phyloP scores from a whole-genome alignment of 2,888 invertebrate species.

The Megamerina dolium region DNA sequence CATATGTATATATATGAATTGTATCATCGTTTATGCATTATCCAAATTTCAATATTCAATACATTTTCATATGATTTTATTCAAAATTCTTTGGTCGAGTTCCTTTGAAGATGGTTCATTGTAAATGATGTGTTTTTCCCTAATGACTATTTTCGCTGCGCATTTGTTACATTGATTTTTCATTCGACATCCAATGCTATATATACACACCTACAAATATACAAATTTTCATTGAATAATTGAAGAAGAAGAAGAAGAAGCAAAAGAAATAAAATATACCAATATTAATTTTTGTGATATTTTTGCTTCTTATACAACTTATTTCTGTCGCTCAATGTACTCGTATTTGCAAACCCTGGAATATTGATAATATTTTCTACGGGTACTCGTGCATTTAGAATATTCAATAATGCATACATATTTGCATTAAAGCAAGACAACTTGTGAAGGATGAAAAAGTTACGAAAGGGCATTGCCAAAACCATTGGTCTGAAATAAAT shows the following conservation, averaged over 20 bases:
- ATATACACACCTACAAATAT: neutral
- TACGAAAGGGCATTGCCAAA: no score
- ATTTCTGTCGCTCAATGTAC: slow-evolving; percentile 9
- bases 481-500: no score
- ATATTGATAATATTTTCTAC: no score
- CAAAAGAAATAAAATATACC: no score
- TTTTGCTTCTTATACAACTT: slow-evolving; percentile 1
- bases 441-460: no score
- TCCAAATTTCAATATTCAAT: neutral
- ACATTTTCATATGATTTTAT: neutral
- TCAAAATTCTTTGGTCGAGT: slow-evolving; percentile 21
- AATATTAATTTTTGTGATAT: neutral
- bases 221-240: no score
- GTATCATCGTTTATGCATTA: neutral
- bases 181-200: slow-evolving; percentile 26
- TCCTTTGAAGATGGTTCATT: slow-evolving; percentile 41
- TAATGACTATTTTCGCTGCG: slow-evolving; percentile 37
- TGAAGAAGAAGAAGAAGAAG: no score
- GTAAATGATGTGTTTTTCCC: slow-evolving; percentile 44
- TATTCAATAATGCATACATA: no score
- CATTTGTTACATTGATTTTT: slow-evolving; percentile 38
- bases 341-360: slow-evolving; percentile 11
- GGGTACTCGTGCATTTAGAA: no score
- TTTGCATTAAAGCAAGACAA: no score
- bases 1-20: no score